phyloP scores from a whole-genome alignment of 2,888 invertebrate species.

The Cryptocephalus moraei region DNA sequence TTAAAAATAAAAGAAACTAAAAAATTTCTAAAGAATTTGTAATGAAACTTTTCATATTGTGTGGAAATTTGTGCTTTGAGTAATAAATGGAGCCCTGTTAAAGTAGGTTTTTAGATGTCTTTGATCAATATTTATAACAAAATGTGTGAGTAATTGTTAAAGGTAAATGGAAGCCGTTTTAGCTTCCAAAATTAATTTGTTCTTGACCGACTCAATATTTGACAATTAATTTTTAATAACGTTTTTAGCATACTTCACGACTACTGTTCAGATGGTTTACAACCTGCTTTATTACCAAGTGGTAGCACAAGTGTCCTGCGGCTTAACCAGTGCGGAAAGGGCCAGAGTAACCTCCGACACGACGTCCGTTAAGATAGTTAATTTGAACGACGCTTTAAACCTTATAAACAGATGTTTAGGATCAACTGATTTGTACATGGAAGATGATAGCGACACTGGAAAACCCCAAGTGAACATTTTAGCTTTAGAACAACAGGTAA shows the following conservation, averaged over 20 bases:
- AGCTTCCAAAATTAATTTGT: no score
- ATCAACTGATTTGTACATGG: slow-evolving; percentile 51
- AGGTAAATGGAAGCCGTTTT: no score
- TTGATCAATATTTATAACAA: no score
- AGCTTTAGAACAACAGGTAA: slow-evolving; percentile 37
- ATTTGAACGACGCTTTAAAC: slow-evolving; percentile 35
- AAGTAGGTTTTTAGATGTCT: no score
- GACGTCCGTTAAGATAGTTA: slow-evolving; percentile 24
- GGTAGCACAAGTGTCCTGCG: slow-evolving; percentile 66
- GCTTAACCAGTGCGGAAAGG: slow-evolving; percentile 54
- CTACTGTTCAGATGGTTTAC: slow-evolving; percentile 79
- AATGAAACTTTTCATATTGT: no score
- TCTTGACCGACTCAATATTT: no score
- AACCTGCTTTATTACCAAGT: slow-evolving; percentile 85
- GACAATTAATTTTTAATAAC: slow-evolving; percentile 5
- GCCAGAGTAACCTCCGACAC: slow-evolving; percentile 33
- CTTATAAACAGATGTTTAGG: slow-evolving; percentile 42
- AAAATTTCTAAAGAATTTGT: no score
- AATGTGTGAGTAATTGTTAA: no score
- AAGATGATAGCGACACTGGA: slow-evolving; percentile 38
- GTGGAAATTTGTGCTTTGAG: no score
- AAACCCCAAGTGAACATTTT: slow-evolving; percentile 28
- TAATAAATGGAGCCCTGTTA: no score
- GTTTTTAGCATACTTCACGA: slow-evolving; percentile 75
- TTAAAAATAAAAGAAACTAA: no score